Percentiles rank a stretch among this genome's conserved stretches.
phyloP scores from a whole-genome alignment of 2,113 vertebrate genomes.

The Nannobrachium achirus region DNA sequence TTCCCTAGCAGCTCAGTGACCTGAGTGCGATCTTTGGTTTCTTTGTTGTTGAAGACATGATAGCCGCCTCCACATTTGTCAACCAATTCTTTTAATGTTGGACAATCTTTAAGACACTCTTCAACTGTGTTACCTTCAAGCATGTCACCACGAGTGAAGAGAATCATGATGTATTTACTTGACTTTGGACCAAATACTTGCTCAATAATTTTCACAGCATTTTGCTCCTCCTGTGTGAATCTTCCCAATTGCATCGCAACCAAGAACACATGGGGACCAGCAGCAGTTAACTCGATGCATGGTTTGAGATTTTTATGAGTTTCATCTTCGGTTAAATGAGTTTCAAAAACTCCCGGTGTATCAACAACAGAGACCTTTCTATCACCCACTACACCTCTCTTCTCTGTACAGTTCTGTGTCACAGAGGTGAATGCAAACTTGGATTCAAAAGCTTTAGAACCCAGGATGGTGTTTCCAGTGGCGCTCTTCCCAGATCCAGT shows the following conservation, averaged over 20 bases:
- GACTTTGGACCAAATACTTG: neutral
- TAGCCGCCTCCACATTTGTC: neutral
- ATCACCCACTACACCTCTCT: no score
- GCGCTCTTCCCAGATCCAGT: no score
- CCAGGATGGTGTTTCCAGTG: no score
- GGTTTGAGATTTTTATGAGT: neutral
- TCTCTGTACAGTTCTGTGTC: no score
- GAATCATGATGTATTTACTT: neutral
- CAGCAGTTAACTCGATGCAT: neutral
- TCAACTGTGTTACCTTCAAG: neutral
- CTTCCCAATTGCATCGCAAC: neutral
- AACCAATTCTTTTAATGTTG: neutral
- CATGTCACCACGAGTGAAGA: neutral
- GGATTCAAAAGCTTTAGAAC: no score
- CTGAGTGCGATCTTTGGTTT: constrained; percentile 6
- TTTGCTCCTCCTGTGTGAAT: neutral
- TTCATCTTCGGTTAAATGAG: neutral
- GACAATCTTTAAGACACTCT: neutral
- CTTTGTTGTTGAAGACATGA: constrained; percentile 12
- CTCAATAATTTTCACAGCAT: neutral
- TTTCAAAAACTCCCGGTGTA: no score
- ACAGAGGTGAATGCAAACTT: no score
- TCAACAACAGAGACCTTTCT: no score
- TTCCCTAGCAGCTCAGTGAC: constrained; percentile 20
- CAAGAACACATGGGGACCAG: no score